Percentiles rank a stretch among this genome's conserved stretches.
These are phyloP conservation scores for Drosophila paramelanica DNA, from an alignment of 2,888 invertebrate genomes.

Conservation along the genomic window DNA sequence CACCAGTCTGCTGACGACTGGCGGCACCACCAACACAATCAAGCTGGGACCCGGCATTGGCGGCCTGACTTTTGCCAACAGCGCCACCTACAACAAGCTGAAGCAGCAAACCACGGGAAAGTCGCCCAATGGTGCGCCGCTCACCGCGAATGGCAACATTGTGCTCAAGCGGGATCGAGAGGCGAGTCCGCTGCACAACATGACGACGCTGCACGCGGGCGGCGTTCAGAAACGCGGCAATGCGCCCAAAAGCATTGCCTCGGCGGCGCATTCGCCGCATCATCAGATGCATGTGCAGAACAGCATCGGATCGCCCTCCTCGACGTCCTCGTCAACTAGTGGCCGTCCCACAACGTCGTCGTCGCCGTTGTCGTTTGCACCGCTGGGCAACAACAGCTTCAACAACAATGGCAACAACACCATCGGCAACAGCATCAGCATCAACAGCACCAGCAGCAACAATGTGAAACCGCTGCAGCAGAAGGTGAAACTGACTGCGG, in stretches of 20 bases:
- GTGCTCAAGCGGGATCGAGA: constrained; percentile 82
- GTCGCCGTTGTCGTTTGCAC: constrained; percentile 53
- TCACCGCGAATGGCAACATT: constrained; percentile 76
- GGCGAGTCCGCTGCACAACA: constrained; percentile 80
- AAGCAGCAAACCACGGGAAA: constrained; percentile 81
- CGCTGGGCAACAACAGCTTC: constrained; percentile 19
- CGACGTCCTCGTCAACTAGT: constrained; percentile 33
- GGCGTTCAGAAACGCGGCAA: constrained; percentile 70
- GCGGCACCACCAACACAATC: constrained; percentile 80
- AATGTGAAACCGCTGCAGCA: constrained; percentile 76
- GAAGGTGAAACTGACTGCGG: constrained; percentile 70
- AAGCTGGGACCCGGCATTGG: constrained; percentile 85
- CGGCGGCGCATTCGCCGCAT: constrained; percentile 78
- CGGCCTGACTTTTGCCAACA: constrained; percentile 84
- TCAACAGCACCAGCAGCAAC: constrained; percentile 12
- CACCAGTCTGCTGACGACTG: constrained; percentile 44
- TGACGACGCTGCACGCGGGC: constrained; percentile 65
- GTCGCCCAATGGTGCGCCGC: constrained; percentile 66
- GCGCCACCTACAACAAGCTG: constrained; percentile 84
- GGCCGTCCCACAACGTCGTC: constrained; percentile 39
- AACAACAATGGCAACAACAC: constrained; percentile 49
- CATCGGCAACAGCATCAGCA: constrained; percentile 20
- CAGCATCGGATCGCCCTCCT: constrained; percentile 63
- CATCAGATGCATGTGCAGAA: constrained; percentile 61
- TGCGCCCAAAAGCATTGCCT: constrained; percentile 83